These are phyloP conservation scores for Toxostoma redivivum DNA, from an alignment of 2,113 vertebrate species.

Conservation along the genomic window DNA sequence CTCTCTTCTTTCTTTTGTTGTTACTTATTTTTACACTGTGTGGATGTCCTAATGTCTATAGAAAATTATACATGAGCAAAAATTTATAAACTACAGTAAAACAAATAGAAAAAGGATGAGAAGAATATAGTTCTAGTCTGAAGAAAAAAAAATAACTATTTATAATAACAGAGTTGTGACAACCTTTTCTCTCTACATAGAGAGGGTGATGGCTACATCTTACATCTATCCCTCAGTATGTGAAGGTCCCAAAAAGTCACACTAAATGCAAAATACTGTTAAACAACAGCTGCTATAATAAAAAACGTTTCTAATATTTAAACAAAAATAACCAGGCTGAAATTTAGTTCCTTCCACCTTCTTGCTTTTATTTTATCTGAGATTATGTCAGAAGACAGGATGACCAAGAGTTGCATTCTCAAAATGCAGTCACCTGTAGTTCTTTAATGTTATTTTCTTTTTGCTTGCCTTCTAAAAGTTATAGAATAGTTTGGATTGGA, in stretches of 20 bases:
- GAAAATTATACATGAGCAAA: neutral
- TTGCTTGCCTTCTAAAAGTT: neutral
- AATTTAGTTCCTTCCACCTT: neutral
- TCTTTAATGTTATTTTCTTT: neutral
- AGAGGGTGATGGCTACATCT: fast-evolving
- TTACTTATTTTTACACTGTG: neutral
- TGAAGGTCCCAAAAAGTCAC: neutral
- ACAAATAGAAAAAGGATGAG: neutral
- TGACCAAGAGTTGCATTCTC: neutral
- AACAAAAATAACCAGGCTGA: neutral
- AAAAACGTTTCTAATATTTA: neutral
- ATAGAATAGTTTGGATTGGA: neutral
- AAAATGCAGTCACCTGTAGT: neutral
- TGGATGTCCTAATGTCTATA: neutral
- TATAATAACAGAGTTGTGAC: neutral
- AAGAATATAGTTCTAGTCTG: neutral
- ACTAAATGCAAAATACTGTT: neutral
- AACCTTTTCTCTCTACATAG: neutral
- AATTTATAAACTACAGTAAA: neutral
- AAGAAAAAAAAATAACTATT: neutral
- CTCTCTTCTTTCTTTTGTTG: neutral
- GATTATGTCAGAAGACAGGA: neutral
- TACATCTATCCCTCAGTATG: neutral
- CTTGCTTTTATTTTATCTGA: neutral
- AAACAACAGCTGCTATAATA: neutral